A percentile compares a stretch with the other conserved stretches of the same genome.
These are phyloP conservation scores for Pemphigus obesinymphae DNA, from an alignment of 1,140 invertebrate species.

Conservation along the genomic window DNA sequence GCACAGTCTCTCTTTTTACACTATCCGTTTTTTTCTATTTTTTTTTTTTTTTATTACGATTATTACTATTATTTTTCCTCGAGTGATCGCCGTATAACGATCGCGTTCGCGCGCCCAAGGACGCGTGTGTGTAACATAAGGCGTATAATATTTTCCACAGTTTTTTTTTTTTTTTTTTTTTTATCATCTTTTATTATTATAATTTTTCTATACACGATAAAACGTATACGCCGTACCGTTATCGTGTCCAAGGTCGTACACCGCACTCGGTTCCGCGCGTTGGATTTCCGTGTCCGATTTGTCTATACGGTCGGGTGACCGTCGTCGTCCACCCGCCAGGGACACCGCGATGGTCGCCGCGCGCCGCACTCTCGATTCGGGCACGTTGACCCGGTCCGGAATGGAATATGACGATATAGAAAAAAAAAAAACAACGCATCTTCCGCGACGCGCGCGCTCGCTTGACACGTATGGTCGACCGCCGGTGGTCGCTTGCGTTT, in stretches of 20 bases:
- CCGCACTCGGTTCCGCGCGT: no score
- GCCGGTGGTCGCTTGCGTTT: no score
- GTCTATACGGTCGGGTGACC: no score
- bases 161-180: no score
- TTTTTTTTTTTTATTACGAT: background rate
- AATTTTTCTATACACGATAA: background rate
- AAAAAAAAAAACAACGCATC: no score
- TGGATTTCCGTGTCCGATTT: no score
- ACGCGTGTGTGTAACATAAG: background rate
- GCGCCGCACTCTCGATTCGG: background rate
- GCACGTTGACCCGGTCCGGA: background rate
- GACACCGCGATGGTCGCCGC: background rate
- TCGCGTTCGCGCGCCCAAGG: conserved; percentile 8
- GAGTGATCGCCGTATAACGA: background rate
- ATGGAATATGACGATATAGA: no score
- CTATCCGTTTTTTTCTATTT: background rate
- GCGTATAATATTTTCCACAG: background rate
- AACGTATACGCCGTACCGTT: background rate
- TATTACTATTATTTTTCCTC: conserved; percentile 1
- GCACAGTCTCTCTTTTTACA: background rate
- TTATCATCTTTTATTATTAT: no score
- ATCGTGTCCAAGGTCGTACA: background rate
- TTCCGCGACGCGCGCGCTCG: no score
- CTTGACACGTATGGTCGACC: no score
- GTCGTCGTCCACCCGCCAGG: background rate